Percentiles rank a stretch among this genome's conserved stretches.
Conservation (phyloP, 1,140 invertebrate species). For the Helicorthomorpha holstii region DNA sequence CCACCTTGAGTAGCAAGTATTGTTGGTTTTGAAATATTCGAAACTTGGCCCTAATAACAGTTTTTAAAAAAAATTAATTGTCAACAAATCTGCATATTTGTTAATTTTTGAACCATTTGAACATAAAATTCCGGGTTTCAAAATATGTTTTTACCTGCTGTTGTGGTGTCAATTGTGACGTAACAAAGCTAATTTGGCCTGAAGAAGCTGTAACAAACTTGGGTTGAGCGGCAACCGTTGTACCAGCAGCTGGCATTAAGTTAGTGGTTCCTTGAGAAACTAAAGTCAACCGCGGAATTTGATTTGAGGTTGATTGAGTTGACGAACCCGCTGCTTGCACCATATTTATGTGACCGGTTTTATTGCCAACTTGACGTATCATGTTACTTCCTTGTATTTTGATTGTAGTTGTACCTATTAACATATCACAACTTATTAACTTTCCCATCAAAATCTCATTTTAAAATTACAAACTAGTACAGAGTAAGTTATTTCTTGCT, state of each 20-base stretch:
- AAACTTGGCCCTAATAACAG: not conserved
- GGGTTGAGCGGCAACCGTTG: conserved; percentile 4
- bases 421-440: not conserved
- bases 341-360: conserved; percentile 6
- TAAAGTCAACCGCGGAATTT: conserved; percentile 1
- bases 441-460: no score
- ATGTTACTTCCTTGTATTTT: conserved; percentile 19
- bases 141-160: no score
- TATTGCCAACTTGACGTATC: conserved; percentile 10
- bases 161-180: conserved; percentile 19
- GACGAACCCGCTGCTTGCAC: not conserved
- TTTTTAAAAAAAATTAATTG: no score
- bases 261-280: conserved; percentile 6
- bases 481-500: no score
- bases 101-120: no score
- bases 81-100: no score
- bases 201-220: conserved; percentile 9
- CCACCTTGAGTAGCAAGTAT: not conserved
- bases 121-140: no score
- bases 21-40: not conserved
- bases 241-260: conserved; percentile 1
- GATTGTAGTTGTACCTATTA: conserved; percentile 15
- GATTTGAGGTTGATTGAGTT: not conserved
- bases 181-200: conserved; percentile 19
- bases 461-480: no score